Percentiles rank a stretch among this genome's conserved stretches.
Conservation (phyloP, 2,888 invertebrate species). For the Drosophila ezoana region DNA sequence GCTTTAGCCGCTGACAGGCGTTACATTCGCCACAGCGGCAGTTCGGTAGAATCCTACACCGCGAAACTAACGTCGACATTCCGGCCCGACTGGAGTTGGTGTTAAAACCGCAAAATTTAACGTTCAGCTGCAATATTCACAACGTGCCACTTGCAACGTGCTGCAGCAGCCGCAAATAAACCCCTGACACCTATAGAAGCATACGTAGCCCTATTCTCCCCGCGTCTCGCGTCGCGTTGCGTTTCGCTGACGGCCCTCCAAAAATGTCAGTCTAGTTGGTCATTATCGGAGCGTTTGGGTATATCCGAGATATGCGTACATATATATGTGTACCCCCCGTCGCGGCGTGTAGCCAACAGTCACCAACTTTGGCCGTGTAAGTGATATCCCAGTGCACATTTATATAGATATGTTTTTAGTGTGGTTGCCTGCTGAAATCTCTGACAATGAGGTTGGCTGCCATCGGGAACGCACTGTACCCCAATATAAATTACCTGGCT, state of each 20-base stretch:
- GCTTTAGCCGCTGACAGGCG: slow-evolving; percentile 46
- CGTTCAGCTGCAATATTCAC: slow-evolving; percentile 63
- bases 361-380: slow-evolving; percentile 54
- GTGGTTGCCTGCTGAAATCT: slow-evolving; percentile 30
- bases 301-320: slow-evolving; percentile 15
- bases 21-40: slow-evolving; percentile 38
- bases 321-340: slow-evolving; percentile 11
- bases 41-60: slow-evolving; percentile 23
- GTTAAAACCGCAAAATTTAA: slow-evolving; percentile 65
- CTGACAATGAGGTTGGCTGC: slow-evolving; percentile 36
- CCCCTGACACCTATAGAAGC: slow-evolving; percentile 61
- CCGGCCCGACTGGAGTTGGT: slow-evolving; percentile 39
- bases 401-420: slow-evolving; percentile 48
- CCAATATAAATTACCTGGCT: slow-evolving; percentile 56
- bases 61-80: slow-evolving; percentile 22
- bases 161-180: slow-evolving; percentile 58
- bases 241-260: slow-evolving; percentile 43
- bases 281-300: slow-evolving; percentile 51
- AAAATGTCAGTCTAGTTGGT: slow-evolving; percentile 72
- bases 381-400: slow-evolving; percentile 61
- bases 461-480: slow-evolving; percentile 23
- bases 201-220: slow-evolving; percentile 18
- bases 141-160: slow-evolving; percentile 64
- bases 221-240: slow-evolving; percentile 36
- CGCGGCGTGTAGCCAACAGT: slow-evolving; percentile 35